These are phyloP conservation scores for Halyomorpha halys DNA, from an alignment of 1,140 invertebrate species.

Conservation along the genomic window DNA sequence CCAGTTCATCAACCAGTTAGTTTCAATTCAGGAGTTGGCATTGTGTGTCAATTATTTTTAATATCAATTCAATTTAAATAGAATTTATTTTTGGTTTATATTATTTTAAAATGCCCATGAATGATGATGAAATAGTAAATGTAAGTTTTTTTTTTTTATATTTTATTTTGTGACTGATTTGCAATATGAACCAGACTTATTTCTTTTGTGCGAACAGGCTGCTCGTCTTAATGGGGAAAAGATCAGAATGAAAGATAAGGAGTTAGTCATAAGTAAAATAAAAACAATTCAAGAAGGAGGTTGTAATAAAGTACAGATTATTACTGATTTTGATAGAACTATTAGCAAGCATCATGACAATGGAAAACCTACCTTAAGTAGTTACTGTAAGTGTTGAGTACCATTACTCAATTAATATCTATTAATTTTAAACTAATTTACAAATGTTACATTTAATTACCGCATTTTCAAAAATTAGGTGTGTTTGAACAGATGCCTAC, in stretches of 20 bases:
- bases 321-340: slow-evolving; percentile 78
- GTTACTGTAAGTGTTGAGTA: slow-evolving; percentile 21
- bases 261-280: slow-evolving; percentile 39
- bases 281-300: slow-evolving; percentile 55
- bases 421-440: too few species aligned
- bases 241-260: slow-evolving; percentile 23
- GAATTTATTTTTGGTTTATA: background rate
- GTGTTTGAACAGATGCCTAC: slow-evolving; percentile 62
- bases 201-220: slow-evolving; percentile 7
- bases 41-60: too few species aligned
- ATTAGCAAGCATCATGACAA: slow-evolving; percentile 46
- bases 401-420: background rate
- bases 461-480: slow-evolving; percentile 40
- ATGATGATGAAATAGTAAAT: background rate
- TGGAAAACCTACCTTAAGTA: slow-evolving; percentile 21
- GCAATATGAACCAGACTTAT: background rate
- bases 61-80: background rate
- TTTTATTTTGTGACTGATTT: background rate
- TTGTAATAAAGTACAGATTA: slow-evolving; percentile 56
- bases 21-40: too few species aligned
- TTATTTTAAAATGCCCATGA: background rate
- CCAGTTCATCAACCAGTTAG: too few species aligned
- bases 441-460: background rate
- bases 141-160: background rate
- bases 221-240: slow-evolving; percentile 10